Base-by-base conservation (phyloP, 2,113 vertebrate genomes). In the Pycnonotus jocosus region DNA sequence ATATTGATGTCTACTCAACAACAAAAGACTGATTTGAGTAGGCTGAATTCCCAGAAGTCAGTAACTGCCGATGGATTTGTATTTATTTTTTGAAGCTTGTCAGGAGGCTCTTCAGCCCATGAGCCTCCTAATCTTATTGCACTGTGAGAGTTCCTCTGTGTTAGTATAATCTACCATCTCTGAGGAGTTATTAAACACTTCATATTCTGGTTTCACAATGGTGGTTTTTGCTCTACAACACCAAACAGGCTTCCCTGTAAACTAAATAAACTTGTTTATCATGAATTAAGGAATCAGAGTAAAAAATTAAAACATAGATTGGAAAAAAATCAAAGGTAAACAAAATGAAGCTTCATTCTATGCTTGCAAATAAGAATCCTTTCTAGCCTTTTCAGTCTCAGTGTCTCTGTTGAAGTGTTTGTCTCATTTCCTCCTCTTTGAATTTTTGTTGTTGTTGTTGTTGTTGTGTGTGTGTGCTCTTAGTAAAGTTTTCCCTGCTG, bases 401-500 rank as follows among this genome's bases (percentile, higher is more conserved):
- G 11, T 54, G 15, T 50, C 31, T 77, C 25, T 1, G 2, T 48
- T 10, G 48, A 70, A 62, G 11, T 12, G 9, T 64, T 58, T 62
- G 9, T 40, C 44, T 86, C 17, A 15, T 64, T 92, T 56, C 3
- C 3, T 45, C 5, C 35, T 74, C 16, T 57, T 70, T 71, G n/a
- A n/a, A n/a, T n/a, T n/a, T n/a, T n/a, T n/a, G n/a, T n/a, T n/a
- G n/a, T n/a, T n/a, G n/a, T n/a, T n/a, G n/a, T n/a, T n/a, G n/a
- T n/a, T n/a, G n/a, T n/a, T n/a, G n/a, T n/a, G n/a, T n/a, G n/a
- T n/a, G 7, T n/a, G 4, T 2, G 45, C 24, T 7, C 14, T 70
- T 62, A 16, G 4, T 42, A 42, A 28, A 21, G 2, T 2, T 80
- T 74, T 28, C 12, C 7, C 4, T 0, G 0, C 24, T n/a, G 37